Percentiles rank a stretch among this genome's conserved stretches.
These are phyloP conservation scores for Sinocyclocheilus grahami DNA, from an alignment of 2,113 vertebrate species.

Conservation along the genomic window DNA sequence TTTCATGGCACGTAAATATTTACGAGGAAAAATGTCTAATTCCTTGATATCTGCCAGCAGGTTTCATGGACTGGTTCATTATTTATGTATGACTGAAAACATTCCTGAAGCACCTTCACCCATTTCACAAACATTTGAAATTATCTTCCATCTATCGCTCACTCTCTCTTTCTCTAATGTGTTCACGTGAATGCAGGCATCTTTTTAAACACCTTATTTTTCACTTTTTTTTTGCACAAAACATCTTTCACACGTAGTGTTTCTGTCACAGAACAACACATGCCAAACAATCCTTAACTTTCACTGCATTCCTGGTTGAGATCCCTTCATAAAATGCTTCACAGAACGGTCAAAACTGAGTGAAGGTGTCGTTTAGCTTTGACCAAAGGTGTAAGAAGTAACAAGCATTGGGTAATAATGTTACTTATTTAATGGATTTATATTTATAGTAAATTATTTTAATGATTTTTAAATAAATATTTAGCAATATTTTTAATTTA, in stretches of 20 bases:
- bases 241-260: background rate
- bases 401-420: background rate
- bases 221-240: background rate
- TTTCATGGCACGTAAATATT: background rate
- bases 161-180: background rate
- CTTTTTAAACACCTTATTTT: conserved; percentile 14
- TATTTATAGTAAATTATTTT: too few relatives aligned
- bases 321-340: background rate
- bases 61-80: background rate
- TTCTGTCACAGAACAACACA: background rate
- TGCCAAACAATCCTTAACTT: background rate
- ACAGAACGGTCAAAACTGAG: background rate
- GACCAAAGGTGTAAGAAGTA: too few relatives aligned
- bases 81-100: background rate
- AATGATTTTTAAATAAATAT: background rate
- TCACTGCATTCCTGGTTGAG: background rate
- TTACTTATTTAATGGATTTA: background rate
- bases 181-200: background rate
- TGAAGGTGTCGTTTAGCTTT: background rate
- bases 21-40: background rate
- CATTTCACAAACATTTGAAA: conserved; percentile 11
- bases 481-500: background rate
- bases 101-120: background rate
- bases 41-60: background rate
- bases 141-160: background rate